These are phyloP conservation scores for Ceratosolen solmsi DNA, from an alignment of 1,140 invertebrate species.

Conservation along the genomic window DNA sequence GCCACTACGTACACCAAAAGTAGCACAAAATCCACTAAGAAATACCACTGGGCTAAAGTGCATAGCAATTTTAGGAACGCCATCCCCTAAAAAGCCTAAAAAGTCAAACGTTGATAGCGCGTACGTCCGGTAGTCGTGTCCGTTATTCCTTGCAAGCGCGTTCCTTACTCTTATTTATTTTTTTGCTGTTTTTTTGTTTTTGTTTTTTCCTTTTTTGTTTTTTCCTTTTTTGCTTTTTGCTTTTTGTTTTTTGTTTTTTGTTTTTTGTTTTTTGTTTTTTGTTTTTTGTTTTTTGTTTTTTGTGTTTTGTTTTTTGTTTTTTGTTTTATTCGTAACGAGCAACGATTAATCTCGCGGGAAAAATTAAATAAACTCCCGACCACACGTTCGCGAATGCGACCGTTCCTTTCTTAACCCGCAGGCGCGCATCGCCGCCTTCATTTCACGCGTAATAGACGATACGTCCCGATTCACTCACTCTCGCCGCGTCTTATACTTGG, in stretches of 20 bases:
- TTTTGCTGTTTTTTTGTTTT: too few relatives aligned
- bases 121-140: conserved; percentile 1
- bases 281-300: too few relatives aligned
- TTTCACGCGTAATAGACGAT: conserved; percentile 52
- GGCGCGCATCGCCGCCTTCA: conserved; percentile 49
- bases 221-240: too few relatives aligned
- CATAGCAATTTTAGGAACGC: too few relatives aligned
- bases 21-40: too few relatives aligned
- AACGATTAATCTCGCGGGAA: conserved; percentile 18
- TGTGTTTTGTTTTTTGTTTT: too few relatives aligned
- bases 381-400: background rate
- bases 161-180: too few relatives aligned
- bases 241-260: too few relatives aligned
- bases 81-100: background rate
- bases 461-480: background rate
- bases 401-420: background rate
- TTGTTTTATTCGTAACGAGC: background rate
- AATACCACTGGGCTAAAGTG: too few relatives aligned
- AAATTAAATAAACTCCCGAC: background rate
- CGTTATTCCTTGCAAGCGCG: background rate
- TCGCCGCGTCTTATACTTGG: background rate
- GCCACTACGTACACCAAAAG: too few relatives aligned
- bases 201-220: too few relatives aligned
- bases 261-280: too few relatives aligned
- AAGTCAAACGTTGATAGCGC: background rate